phyloP scores from a whole-genome alignment of 2,888 invertebrate genomes.

The Agriotes lineatus region DNA sequence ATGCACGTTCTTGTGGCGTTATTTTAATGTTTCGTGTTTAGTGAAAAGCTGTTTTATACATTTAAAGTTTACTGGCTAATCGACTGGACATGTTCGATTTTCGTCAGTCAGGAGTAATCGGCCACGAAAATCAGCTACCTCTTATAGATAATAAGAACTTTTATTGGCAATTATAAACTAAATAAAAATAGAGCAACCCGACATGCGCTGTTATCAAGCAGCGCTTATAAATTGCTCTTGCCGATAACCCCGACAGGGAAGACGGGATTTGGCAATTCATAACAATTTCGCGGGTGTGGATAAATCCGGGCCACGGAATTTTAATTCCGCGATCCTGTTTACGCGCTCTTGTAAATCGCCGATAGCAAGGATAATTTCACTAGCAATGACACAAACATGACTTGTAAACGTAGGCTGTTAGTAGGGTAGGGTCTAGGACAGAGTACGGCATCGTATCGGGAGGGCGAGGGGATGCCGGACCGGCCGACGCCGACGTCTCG shows the following conservation, averaged over 20 bases:
- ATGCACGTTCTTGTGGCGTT: no score
- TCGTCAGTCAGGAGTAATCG: no score
- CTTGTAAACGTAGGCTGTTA: constrained; percentile 42
- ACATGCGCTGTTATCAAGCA: neutral
- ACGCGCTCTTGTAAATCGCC: neutral
- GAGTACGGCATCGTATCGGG: constrained; percentile 35
- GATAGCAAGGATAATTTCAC: constrained; percentile 24
- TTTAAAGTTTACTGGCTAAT: no score
- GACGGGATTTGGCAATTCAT: no score
- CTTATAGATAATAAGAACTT: neutral
- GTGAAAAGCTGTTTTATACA: no score
- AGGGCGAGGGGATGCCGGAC: constrained; percentile 51
- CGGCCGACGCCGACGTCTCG: constrained; percentile 59
- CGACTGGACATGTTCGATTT: no score
- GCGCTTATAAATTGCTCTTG: neutral
- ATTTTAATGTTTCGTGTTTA: no score
- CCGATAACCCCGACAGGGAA: neutral
- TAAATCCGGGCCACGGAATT: no score
- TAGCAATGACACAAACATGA: constrained; percentile 32
- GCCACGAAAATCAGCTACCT: neutral
- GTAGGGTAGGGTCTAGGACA: constrained; percentile 43
- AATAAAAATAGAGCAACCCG: neutral
- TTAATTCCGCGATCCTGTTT: no score
- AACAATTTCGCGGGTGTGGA: no score
- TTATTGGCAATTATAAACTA: neutral